Base-by-base conservation (phyloP, 2,888 invertebrate species). In the Parochlus steinenii region DNA sequence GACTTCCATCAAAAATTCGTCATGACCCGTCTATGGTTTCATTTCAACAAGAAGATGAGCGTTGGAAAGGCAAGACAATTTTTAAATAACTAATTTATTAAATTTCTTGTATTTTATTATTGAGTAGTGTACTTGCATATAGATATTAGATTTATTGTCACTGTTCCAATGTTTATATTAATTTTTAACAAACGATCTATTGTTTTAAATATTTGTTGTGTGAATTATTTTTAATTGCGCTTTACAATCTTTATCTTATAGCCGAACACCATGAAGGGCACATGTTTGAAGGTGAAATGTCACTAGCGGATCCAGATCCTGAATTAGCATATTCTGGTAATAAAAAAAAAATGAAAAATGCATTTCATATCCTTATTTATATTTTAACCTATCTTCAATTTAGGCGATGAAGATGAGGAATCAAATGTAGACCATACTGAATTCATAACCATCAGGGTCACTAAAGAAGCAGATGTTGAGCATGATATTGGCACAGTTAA, bases 21-120 rank as follows among this genome's bases (percentile, higher is more conserved):
- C 62, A 66, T 44, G 75, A 76, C 52, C 74, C 76, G 0, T 64
- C 68, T 24, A 54, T 75, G 51, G 71, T 67, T 14, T 65, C 67
- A 1, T 75, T 74, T 47, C 52, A 55, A 48, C 47, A 53, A 45
- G 59, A 58, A 37, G 52, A 58, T 31, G 56, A 58, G 30, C 48
- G 57, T 11, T 45, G 58, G 33, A 52, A 54, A 39, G 58, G 58
- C 57, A 42, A 49, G 24, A 27, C 3, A 32, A 20, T 23, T 12
- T 3, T 24, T 4, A 11, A 6, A 12, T 16, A 27, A 11, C 22
- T 35, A 3, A n/a, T 20, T 8, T 10, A 11, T 10, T 38, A 24
- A 6, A 20, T 26, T 30, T 27, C 6, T 26, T 11, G 5, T 26
- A 11, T 11, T 20, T 31, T 23, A 22, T n/a, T 22, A 23, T 32